Conservation (phyloP, 2,888 invertebrate species). For the Piscicola geometra region DNA sequence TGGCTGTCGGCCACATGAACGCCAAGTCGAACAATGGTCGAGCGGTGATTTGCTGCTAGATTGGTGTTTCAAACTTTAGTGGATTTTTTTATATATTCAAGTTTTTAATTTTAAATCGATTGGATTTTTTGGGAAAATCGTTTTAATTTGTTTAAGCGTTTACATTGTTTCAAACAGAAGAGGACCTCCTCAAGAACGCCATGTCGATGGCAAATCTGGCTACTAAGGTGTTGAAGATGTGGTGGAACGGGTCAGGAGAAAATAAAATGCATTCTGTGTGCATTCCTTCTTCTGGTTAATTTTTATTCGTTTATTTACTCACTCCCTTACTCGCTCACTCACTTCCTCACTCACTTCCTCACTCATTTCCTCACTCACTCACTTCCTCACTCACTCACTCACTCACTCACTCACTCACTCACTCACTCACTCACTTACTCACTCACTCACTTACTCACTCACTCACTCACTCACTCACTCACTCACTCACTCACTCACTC, state of each 20-base stretch:
- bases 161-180: no score
- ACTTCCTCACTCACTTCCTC: not conserved
- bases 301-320: no score
- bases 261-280: constrained; percentile 13
- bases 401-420: constrained; percentile 59
- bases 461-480: constrained; percentile 20
- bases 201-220: constrained; percentile 26
- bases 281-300: not conserved
- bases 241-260: constrained; percentile 18
- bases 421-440: constrained; percentile 12
- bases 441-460: constrained; percentile 1
- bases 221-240: constrained; percentile 21
- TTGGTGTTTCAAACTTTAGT: no score
- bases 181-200: not conserved
- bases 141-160: no score
- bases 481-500: constrained; percentile 21
- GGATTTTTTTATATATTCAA: no score
- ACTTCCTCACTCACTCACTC: not conserved
- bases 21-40: not conserved
- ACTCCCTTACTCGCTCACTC: not conserved
- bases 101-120: no score
- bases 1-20: constrained; percentile 7
- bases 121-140: no score
- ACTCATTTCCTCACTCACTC: not conserved
- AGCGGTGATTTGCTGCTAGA: no score